Evolutionary conservation across 37 sponge, comb jelly and placozoan genomes (phyloP).

Genomic region (Oopsacas minuta): DNA sequence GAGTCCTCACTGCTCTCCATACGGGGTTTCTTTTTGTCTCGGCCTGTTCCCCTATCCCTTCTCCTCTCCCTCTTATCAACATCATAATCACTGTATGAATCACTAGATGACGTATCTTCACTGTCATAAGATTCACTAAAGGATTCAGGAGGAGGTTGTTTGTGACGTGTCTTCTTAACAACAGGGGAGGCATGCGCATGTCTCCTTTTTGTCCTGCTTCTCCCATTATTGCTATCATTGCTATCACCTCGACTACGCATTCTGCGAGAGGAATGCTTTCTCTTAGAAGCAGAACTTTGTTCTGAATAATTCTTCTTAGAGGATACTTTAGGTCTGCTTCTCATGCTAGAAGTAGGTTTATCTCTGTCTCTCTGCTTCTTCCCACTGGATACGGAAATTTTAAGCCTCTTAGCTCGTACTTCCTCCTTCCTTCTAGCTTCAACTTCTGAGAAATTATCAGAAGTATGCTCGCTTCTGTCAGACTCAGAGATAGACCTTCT

Average conservation of each 20-base stretch:
- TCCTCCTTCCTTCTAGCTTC: not conserved
- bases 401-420: not conserved
- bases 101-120: not conserved
- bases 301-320: not conserved
- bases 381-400: not conserved
- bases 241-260: not conserved
- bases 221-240: not conserved
- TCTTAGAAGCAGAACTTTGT: not conserved
- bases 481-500: not conserved
- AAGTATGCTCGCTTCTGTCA: conserved; percentile 1
- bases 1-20: not conserved
- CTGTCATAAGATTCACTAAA: not conserved
- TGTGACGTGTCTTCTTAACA: not conserved
- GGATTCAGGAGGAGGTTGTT: not conserved
- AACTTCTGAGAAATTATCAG: not conserved
- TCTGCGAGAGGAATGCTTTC: not conserved
- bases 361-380: not conserved
- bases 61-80: not conserved
- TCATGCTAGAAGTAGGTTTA: not conserved
- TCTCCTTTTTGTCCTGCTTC: not conserved
- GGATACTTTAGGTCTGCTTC: not conserved
- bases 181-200: not conserved
- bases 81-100: not conserved
- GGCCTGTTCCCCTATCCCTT: not conserved
- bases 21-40: not conserved